These are phyloP conservation scores for Ailuropoda melanoleuca DNA, from an alignment of 2,113 vertebrate genomes.

Conservation along the genomic window DNA sequence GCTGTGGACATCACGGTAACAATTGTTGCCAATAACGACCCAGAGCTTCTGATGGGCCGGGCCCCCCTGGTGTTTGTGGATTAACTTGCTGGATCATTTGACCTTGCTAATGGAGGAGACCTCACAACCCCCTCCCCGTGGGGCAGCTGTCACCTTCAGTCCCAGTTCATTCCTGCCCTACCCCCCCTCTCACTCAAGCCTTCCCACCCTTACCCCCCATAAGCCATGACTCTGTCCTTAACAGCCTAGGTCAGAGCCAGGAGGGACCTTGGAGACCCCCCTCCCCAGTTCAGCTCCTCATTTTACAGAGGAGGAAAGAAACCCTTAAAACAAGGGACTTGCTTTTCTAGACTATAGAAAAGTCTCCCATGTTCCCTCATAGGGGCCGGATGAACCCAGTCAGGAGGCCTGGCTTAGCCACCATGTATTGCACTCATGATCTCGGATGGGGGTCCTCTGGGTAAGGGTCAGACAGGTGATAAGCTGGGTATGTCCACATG, in stretches of 20 bases:
- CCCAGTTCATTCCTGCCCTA: background rate
- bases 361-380: background rate
- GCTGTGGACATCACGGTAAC: background rate
- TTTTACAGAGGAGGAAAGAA: background rate
- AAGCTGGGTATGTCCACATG: background rate
- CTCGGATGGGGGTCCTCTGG: background rate
- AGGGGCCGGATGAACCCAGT: background rate
- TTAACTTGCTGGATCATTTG: background rate
- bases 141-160: background rate
- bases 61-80: background rate
- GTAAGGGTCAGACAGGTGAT: background rate
- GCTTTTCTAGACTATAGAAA: background rate
- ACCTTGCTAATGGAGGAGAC: background rate
- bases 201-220: background rate
- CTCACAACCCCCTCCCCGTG: background rate
- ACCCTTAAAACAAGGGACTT: background rate
- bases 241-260: background rate
- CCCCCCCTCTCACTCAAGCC: background rate
- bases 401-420: background rate
- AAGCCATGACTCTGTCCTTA: background rate
- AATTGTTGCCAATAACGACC: background rate
- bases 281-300: background rate
- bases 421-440: background rate
- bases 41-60: background rate
- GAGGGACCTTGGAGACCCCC: background rate